These are phyloP conservation scores for Mesoclemmys tuberculata DNA, from an alignment of 2,113 vertebrate genomes.

Conservation along the genomic window DNA sequence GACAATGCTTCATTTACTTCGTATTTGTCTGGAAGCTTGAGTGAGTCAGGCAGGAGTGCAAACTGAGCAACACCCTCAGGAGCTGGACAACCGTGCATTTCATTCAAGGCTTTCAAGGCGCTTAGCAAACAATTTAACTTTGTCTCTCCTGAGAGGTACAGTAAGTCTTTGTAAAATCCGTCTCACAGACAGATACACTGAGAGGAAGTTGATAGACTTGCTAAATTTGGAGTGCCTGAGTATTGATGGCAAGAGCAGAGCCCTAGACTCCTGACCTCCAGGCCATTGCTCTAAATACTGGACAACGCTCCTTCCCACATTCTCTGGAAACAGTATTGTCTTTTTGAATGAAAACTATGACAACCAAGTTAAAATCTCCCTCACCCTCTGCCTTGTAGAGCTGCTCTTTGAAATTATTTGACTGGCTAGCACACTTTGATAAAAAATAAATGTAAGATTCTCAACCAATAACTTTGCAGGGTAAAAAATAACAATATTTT, in stretches of 20 bases:
- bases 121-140: background rate
- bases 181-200: background rate
- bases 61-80: background rate
- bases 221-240: background rate
- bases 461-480: background rate
- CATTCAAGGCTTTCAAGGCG: background rate
- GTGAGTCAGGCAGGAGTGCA: fast-evolving
- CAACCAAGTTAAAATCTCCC: background rate
- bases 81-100: background rate
- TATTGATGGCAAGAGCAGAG: background rate
- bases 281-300: background rate
- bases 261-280: background rate
- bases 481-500: background rate
- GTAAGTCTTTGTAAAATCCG: background rate
- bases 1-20: background rate
- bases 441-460: too few relatives aligned
- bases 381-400: background rate
- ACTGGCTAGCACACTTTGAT: background rate
- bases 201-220: background rate
- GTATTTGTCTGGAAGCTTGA: background rate
- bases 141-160: background rate
- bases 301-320: background rate
- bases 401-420: background rate
- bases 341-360: background rate
- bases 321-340: background rate